Conservation (phyloP, 2,113 vertebrate species). For the Elgaria multicarinata region DNA sequence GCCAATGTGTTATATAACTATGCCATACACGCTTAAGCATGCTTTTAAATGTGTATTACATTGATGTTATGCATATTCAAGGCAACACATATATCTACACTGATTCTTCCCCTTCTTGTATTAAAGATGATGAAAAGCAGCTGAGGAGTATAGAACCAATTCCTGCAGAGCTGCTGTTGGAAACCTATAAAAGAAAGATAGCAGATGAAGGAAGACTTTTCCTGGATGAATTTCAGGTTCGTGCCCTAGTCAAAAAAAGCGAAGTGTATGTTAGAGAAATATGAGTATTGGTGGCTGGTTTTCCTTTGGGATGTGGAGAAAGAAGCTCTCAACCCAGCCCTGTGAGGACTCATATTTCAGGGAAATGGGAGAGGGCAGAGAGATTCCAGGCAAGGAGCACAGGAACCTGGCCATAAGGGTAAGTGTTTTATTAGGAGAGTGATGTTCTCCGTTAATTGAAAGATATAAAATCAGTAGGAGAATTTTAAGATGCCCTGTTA, state of each 20-base stretch:
- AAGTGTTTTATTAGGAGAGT: neutral
- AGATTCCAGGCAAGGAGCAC: neutral
- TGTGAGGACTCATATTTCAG: neutral
- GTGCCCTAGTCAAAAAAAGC: neutral
- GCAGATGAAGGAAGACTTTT: slow-evolving; percentile 95
- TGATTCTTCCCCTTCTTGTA: neutral
- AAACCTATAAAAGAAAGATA: slow-evolving; percentile 89
- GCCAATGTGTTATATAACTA: no score
- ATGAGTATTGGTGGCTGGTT: neutral
- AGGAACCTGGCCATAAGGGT: neutral
- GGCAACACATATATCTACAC: neutral
- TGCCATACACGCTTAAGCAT: neutral
- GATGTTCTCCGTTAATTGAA: neutral
- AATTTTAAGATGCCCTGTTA: neutral
- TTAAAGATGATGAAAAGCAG: slow-evolving; percentile 83
- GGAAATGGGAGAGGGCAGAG: no score
- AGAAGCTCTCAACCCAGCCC: neutral
- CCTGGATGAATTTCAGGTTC: slow-evolving; percentile 96
- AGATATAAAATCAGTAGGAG: neutral
- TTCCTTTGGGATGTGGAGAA: neutral
- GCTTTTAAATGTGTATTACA: neutral
- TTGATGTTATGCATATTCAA: neutral
- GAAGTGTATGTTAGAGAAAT: neutral
- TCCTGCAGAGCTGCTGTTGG: slow-evolving; percentile 83
- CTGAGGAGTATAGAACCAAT: slow-evolving; percentile 90